Evolutionary conservation across 2,797 vertebrate genomes (phyloP).

Genomic region (Scarus forsteni): DNA sequence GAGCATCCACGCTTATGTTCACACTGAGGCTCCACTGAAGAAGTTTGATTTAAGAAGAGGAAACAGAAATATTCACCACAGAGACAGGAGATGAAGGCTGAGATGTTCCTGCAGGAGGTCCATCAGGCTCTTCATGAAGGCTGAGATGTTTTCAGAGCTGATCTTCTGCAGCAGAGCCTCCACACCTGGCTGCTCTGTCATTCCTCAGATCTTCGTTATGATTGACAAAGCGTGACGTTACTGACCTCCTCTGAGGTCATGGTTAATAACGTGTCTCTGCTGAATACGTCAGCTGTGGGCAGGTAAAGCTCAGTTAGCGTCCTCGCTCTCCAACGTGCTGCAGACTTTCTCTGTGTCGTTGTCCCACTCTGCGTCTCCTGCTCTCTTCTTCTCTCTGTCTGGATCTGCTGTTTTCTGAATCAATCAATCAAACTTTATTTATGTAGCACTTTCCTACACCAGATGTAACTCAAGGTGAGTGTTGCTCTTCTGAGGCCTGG

Average conservation of each 20-base stretch:
- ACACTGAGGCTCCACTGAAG: background rate
- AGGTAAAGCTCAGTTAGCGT: conserved; percentile 24
- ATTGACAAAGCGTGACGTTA: conserved; percentile 12
- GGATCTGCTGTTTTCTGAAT: conserved; percentile 28
- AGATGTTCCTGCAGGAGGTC: no score
- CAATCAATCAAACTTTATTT: no score
- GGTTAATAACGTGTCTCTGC: conserved; percentile 35
- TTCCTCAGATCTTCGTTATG: conserved; percentile 3
- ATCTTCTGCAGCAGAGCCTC: background rate
- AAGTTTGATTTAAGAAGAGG: no score
- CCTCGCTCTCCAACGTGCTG: conserved; percentile 47
- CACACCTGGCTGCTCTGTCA: background rate
- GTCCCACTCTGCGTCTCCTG: conserved; percentile 29
- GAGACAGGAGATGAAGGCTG: no score
- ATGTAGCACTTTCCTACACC: no score
- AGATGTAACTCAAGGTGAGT: no score
- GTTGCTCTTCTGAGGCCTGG: conserved; percentile 23
- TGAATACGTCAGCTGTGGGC: conserved; percentile 43
- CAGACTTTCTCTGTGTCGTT: conserved; percentile 56
- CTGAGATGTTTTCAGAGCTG: no score
- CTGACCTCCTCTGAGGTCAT: conserved; percentile 1
- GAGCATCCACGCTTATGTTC: background rate
- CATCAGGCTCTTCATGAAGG: no score
- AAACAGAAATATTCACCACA: no score
- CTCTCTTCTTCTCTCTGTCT: conserved; percentile 26